These are phyloP conservation scores for Papilio aristodemus DNA, from an alignment of 1,140 invertebrate genomes.

Conservation along the genomic window DNA sequence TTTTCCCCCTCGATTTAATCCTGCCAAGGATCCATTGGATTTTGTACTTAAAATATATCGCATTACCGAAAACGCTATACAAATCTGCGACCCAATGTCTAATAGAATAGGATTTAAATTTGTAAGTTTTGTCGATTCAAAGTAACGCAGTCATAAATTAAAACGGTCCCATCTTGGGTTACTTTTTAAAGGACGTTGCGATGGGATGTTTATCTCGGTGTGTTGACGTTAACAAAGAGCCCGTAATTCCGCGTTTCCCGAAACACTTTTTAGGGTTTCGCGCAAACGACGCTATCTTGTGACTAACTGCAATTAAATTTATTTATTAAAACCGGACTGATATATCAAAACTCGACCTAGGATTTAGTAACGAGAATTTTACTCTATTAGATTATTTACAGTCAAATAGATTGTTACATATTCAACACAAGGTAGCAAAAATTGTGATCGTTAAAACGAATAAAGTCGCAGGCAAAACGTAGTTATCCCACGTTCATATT, in stretches of 20 bases:
- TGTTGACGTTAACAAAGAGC: conserved; percentile 33
- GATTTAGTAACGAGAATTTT: no score
- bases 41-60: conserved; percentile 34
- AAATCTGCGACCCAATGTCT: not conserved
- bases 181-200: conserved; percentile 33
- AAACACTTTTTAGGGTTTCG: conserved; percentile 26
- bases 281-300: conserved; percentile 1
- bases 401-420: no score
- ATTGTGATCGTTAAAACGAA: no score
- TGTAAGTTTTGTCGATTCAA: not conserved
- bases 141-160: conserved; percentile 34
- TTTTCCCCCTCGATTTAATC: conserved; percentile 26
- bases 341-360: not conserved
- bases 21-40: conserved; percentile 33
- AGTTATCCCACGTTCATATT: no score
- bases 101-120: conserved; percentile 2
- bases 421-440: no score
- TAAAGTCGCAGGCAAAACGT: no score
- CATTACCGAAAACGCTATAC: not conserved
- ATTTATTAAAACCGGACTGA: not conserved
- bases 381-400: no score
- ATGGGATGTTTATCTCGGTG: conserved; percentile 34
- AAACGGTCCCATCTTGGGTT: conserved; percentile 31
- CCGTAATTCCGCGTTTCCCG: conserved; percentile 32
- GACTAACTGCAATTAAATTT: conserved; percentile 12